phyloP scores from a whole-genome alignment of 1,140 invertebrate genomes.

The Zeugodacus cucurbitae region DNA sequence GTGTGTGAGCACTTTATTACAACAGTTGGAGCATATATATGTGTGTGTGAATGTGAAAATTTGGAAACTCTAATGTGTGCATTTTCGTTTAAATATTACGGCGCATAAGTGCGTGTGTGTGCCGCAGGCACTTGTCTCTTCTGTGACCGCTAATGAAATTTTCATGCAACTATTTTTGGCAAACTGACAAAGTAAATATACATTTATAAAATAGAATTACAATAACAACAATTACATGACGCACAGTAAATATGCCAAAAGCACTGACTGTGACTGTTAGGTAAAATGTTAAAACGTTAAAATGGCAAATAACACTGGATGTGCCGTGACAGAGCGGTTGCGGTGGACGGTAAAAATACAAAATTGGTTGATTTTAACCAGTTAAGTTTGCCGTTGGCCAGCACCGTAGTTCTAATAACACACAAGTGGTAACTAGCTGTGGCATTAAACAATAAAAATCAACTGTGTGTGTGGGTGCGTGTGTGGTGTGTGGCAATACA shows the following conservation, averaged over 20 bases:
- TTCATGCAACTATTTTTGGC: slow-evolving; percentile 39
- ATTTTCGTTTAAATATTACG: neutral
- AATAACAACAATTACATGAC: neutral
- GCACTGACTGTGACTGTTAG: neutral
- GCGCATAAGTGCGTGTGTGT: neutral
- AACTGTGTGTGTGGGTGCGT: neutral
- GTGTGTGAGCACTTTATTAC: neutral
- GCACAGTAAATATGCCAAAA: neutral
- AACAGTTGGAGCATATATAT: neutral
- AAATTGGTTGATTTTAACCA: neutral
- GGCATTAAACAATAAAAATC: neutral
- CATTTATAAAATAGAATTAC: slow-evolving; percentile 22
- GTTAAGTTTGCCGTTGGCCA: neutral
- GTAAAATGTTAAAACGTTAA: neutral
- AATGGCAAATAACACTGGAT: neutral
- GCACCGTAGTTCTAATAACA: neutral
- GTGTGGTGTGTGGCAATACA: neutral
- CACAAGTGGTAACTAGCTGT: neutral
- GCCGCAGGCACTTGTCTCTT: neutral
- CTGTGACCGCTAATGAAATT: slow-evolving; percentile 21
- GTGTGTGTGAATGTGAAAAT: neutral
- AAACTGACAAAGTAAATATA: slow-evolving; percentile 36
- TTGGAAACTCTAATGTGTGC: neutral
- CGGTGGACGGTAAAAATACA: neutral
- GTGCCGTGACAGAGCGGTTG: neutral